A percentile compares a stretch with the other conserved stretches of the same genome.
Evolutionary conservation across 1,140 invertebrate genomes (phyloP).

Genomic region (Drosophila sechellia): DNA sequence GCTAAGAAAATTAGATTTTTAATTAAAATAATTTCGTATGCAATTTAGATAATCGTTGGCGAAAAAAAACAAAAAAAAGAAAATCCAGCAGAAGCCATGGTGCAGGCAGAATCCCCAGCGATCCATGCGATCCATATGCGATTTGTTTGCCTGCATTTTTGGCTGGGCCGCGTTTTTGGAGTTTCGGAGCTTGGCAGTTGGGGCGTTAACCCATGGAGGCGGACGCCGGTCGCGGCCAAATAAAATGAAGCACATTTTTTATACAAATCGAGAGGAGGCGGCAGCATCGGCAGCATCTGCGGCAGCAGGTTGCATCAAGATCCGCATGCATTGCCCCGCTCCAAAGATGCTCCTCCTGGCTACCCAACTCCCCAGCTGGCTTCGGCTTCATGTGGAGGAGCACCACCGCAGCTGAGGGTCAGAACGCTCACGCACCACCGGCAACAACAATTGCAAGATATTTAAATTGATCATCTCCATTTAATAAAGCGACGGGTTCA

Average conservation of each 20-base stretch:
- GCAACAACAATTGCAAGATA: slow-evolving; percentile 64
- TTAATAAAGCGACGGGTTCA: slow-evolving; percentile 72
- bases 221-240: slow-evolving; percentile 72
- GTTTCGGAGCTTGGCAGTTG: slow-evolving; percentile 16
- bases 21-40: slow-evolving; percentile 85
- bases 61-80: slow-evolving; percentile 22
- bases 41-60: slow-evolving; percentile 84
- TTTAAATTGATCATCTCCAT: slow-evolving; percentile 84
- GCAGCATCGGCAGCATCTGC: slow-evolving; percentile 22
- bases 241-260: slow-evolving; percentile 84
- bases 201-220: slow-evolving; percentile 74
- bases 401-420: slow-evolving; percentile 36
- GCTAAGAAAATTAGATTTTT: slow-evolving; percentile 83
- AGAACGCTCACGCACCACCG: slow-evolving; percentile 63
- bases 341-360: slow-evolving; percentile 13
- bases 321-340: slow-evolving; percentile 47
- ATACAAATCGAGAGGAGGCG: slow-evolving; percentile 66
- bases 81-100: slow-evolving; percentile 45
- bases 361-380: background rate
- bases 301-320: slow-evolving; percentile 67
- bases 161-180: slow-evolving; percentile 32
- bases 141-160: slow-evolving; percentile 75
- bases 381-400: background rate
- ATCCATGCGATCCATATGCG: slow-evolving; percentile 67
- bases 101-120: slow-evolving; percentile 12